A percentile compares a stretch with the other conserved stretches of the same genome.
phyloP scores from a whole-genome alignment of 2,113 vertebrate species.

The Dasyornis broadbenti region DNA sequence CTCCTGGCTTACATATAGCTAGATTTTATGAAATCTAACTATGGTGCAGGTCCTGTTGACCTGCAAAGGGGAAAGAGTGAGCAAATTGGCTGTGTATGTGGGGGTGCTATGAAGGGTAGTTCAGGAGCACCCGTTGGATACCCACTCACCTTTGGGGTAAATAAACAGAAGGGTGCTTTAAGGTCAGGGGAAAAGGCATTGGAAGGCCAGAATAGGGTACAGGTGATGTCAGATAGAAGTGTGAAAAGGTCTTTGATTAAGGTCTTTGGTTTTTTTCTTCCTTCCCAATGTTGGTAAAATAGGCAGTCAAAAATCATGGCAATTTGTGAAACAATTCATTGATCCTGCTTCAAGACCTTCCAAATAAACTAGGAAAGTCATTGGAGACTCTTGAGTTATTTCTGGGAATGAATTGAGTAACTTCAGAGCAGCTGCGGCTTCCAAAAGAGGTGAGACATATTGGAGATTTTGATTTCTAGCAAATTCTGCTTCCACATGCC shows the following conservation, averaged over 20 bases:
- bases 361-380: neutral
- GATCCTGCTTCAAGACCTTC: neutral
- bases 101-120: neutral
- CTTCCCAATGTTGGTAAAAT: neutral
- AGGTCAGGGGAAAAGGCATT: neutral
- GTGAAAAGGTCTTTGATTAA: neutral
- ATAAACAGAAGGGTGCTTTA: neutral
- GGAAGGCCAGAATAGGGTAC: neutral
- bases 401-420: neutral
- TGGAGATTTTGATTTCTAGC: neutral
- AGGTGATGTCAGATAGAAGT: neutral
- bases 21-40: neutral
- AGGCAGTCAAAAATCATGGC: neutral
- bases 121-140: neutral
- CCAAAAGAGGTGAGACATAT: neutral
- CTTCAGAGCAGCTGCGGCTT: neutral
- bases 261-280: neutral
- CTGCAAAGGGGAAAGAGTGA: neutral
- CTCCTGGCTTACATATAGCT: neutral
- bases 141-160: neutral
- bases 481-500: neutral
- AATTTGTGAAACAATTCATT: neutral
- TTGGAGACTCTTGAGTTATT: neutral
- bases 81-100: rapidly evolving
- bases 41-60: neutral